Percentiles rank a stretch among this genome's conserved stretches.
phyloP scores from a whole-genome alignment of 2,888 invertebrate genomes.

The Cheilosia urbana region DNA sequence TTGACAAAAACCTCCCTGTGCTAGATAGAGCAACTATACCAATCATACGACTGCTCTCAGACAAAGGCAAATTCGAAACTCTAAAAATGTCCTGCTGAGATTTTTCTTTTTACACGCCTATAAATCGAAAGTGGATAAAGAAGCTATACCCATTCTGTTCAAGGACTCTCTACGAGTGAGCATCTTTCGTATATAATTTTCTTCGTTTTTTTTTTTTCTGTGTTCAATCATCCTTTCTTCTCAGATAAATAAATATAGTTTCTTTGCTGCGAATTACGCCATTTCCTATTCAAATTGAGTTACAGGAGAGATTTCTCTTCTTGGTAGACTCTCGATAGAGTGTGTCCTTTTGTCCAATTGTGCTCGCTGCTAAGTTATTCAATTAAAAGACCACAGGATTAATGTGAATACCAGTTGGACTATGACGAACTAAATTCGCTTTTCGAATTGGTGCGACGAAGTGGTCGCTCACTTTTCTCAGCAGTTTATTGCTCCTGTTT shows the following conservation, averaged over 20 bases:
- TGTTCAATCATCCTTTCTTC: background rate
- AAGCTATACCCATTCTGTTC: background rate
- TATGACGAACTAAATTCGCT: conserved; percentile 23
- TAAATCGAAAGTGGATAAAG: no score
- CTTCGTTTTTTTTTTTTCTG: background rate
- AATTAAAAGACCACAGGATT: conserved; percentile 42
- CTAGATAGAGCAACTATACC: no score
- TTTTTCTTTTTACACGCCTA: no score
- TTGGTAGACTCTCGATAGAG: background rate
- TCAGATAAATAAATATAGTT: background rate
- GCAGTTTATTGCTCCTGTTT: conserved; percentile 29
- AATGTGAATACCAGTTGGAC: conserved; percentile 26
- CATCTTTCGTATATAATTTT: background rate
- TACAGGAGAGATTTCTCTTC: background rate
- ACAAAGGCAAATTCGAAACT: no score
- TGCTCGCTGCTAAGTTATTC: conserved; percentile 8
- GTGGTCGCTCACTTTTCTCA: background rate
- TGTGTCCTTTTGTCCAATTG: background rate
- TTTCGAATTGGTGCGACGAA: conserved; percentile 5
- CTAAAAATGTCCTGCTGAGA: no score
- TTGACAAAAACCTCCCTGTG: no score
- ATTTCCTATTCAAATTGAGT: conserved; percentile 11
- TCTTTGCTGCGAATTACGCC: background rate
- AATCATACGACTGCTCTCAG: no score
- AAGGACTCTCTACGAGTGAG: background rate